These are phyloP conservation scores for Tuberolachnus salignus DNA, from an alignment of 2,888 invertebrate genomes.

Conservation along the genomic window DNA sequence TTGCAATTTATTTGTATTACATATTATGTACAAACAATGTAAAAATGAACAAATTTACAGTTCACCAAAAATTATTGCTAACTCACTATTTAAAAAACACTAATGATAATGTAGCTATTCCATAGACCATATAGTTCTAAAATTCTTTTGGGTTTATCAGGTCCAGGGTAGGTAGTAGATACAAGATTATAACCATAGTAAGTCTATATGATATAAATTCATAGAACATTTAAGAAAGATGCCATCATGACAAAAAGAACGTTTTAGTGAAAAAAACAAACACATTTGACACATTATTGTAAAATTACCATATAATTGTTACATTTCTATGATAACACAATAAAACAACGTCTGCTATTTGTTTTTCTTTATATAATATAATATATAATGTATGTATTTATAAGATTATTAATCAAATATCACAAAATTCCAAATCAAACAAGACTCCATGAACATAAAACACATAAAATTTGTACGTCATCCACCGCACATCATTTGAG, in stretches of 20 bases:
- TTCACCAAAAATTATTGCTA: too few species aligned
- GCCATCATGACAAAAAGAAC: background rate
- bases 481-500: constrained; percentile 22
- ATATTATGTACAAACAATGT: too few species aligned
- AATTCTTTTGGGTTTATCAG: too few species aligned
- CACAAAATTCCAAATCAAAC: constrained; percentile 56
- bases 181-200: too few species aligned
- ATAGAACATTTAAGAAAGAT: too few species aligned
- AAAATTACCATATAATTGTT: constrained; percentile 54
- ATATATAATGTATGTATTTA: constrained; percentile 50
- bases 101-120: too few species aligned
- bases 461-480: constrained; percentile 49
- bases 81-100: too few species aligned
- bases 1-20: too few species aligned
- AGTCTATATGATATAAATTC: too few species aligned
- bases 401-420: constrained; percentile 56
- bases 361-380: constrained; percentile 43
- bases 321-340: constrained; percentile 54
- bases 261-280: background rate
- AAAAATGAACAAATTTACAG: too few species aligned
- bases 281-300: constrained; percentile 40
- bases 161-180: too few species aligned
- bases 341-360: constrained; percentile 50
- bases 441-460: constrained; percentile 55
- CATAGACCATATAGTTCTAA: too few species aligned